A percentile compares a stretch with the other conserved stretches of the same genome.
phyloP scores from a whole-genome alignment of 2,797 vertebrate genomes.

The Falco columbarius region DNA sequence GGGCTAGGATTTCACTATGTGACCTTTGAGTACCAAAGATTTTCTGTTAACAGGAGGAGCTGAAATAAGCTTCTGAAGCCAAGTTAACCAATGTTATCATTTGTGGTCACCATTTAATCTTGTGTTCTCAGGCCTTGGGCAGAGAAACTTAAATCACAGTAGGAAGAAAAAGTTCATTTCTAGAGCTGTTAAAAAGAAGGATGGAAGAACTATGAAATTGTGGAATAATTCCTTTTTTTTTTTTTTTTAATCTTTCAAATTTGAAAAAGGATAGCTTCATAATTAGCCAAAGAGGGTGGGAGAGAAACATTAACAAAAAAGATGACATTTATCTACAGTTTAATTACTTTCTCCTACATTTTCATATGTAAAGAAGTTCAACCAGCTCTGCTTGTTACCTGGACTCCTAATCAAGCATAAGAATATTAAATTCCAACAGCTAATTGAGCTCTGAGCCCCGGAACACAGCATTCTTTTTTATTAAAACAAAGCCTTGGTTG shows the following conservation, averaged over 20 bases:
- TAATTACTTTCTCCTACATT: neutral
- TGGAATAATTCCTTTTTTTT: neutral
- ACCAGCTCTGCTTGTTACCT: neutral
- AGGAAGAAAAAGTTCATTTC: neutral
- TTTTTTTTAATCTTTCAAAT: neutral
- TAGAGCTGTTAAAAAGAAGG: neutral
- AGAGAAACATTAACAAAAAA: neutral
- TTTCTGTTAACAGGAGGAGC: neutral
- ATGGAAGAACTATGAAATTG: neutral
- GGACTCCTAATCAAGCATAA: neutral
- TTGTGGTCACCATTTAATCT: neutral
- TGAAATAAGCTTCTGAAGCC: neutral
- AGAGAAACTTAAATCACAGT: neutral
- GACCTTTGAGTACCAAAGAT: neutral
- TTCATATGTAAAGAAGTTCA: neutral
- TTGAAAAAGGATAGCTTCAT: neutral
- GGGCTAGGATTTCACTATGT: neutral
- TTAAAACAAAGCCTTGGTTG: neutral
- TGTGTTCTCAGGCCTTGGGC: neutral
- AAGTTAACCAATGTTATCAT: neutral
- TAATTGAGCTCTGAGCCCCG: neutral
- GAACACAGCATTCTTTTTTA: neutral
- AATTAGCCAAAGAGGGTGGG: neutral
- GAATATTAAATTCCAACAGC: neutral
- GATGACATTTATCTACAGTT: neutral